Conservation (phyloP, 1,140 invertebrate genomes). For the Calephelis virginiensis region DNA sequence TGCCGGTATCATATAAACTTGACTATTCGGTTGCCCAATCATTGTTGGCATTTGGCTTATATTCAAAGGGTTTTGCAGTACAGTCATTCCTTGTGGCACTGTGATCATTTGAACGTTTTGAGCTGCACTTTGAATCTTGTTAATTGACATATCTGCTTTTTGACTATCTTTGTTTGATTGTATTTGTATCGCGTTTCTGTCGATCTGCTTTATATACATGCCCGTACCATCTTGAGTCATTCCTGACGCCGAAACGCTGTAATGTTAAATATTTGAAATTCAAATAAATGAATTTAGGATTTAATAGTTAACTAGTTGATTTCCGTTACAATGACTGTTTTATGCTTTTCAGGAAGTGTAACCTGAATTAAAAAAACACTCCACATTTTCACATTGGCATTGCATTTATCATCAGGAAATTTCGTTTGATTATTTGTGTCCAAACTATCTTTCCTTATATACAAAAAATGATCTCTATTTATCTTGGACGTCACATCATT, state of each 20-base stretch:
- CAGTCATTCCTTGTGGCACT: slow-evolving; percentile 68
- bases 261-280: slow-evolving; percentile 28
- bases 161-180: slow-evolving; percentile 61
- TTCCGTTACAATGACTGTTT: too few relatives aligned
- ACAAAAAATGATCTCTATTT: too few relatives aligned
- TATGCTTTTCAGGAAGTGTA: too few relatives aligned
- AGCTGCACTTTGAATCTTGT: slow-evolving; percentile 55
- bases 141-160: slow-evolving; percentile 56
- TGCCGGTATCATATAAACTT: slow-evolving; percentile 71
- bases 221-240: slow-evolving; percentile 57
- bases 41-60: slow-evolving; percentile 65
- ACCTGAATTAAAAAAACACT: too few relatives aligned
- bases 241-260: slow-evolving; percentile 55
- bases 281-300: not conserved
- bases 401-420: too few relatives aligned
- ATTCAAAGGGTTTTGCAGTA: slow-evolving; percentile 65
- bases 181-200: slow-evolving; percentile 65
- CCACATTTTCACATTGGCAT: too few relatives aligned
- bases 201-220: slow-evolving; percentile 69
- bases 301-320: too few relatives aligned
- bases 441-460: too few relatives aligned
- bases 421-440: too few relatives aligned
- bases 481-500: too few relatives aligned
- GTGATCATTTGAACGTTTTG: slow-evolving; percentile 74
- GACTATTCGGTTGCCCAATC: slow-evolving; percentile 64